A percentile compares a stretch with the other conserved stretches of the same genome.
Evolutionary conservation across 30 jellyfish, hydroid and myxozoan genomes (phyloP).

Genomic region (Aurelia aurita complex sp. Pacific): DNA sequence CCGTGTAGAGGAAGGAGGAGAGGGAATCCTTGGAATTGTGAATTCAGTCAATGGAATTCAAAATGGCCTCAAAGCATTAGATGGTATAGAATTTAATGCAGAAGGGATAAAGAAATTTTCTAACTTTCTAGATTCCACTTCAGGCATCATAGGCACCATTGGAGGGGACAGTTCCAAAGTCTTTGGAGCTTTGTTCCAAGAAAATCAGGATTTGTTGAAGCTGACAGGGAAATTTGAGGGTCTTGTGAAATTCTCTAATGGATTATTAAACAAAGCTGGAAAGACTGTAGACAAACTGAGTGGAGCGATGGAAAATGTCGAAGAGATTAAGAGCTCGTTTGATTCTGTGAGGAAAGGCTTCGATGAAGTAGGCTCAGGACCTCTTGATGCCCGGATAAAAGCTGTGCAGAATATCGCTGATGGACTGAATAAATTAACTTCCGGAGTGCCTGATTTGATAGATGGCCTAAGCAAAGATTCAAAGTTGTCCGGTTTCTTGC

Average conservation of each 20-base stretch:
- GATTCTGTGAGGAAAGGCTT: conserved; percentile 30
- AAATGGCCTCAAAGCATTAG: conserved; percentile 31
- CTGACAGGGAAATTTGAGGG: conserved; percentile 84
- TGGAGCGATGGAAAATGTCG: conserved; percentile 71
- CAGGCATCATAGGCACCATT: conserved; percentile 56
- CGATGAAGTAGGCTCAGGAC: conserved; percentile 73
- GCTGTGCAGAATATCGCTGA: conserved; percentile 77
- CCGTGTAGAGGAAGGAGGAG: conserved; percentile 77
- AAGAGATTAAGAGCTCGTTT: conserved; percentile 53
- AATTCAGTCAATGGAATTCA: conserved; percentile 73
- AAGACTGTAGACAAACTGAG: conserved; percentile 50
- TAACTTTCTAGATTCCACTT: conserved; percentile 56
- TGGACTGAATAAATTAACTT: conserved; percentile 66
- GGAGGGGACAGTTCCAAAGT: conserved; percentile 62
- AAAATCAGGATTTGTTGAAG: conserved; percentile 59
- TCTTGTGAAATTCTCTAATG: conserved; percentile 54
- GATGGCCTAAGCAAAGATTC: conserved; percentile 47
- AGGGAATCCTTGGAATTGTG: conserved; percentile 42
- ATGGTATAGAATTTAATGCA: conserved; percentile 51
- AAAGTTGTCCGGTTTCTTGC: conserved; percentile 68
- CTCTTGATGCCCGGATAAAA: conserved; percentile 81
- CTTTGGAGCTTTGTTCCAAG: conserved; percentile 63
- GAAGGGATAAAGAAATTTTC: conserved; percentile 74
- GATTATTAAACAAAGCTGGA: conserved; percentile 80
- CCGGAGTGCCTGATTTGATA: conserved; percentile 76